These are phyloP conservation scores for Sisor rabdophorus DNA, from an alignment of 2,113 vertebrate genomes.

Conservation along the genomic window DNA sequence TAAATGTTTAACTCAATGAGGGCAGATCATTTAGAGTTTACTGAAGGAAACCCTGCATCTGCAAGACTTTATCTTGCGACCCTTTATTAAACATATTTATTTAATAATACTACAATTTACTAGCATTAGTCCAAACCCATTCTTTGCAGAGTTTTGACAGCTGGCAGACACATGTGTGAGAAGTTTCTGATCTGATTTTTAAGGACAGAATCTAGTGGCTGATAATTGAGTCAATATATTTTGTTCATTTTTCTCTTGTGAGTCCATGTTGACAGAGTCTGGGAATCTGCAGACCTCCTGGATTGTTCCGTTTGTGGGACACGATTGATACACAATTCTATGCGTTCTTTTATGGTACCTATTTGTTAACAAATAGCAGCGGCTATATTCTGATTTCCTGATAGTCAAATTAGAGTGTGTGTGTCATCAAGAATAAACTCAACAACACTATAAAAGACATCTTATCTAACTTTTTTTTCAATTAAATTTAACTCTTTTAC, in stretches of 20 bases:
- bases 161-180: neutral
- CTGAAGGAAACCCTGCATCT: neutral
- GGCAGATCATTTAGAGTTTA: conserved; percentile 15
- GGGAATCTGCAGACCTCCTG: neutral
- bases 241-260: neutral
- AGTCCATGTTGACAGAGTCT: neutral
- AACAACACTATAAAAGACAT: neutral
- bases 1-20: conserved; percentile 21
- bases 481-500: no score
- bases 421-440: neutral
- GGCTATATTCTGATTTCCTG: neutral
- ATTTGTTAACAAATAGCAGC: neutral
- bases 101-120: neutral
- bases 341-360: neutral
- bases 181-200: neutral
- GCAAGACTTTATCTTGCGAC: neutral
- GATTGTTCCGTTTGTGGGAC: neutral
- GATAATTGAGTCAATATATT: no score
- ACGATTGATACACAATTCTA: neutral
- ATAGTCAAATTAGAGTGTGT: neutral
- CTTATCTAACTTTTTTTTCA: no score
- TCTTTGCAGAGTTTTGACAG: neutral
- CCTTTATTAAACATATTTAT: conserved; percentile 21
- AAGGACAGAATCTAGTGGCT: neutral
- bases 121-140: neutral